A percentile compares a stretch with the other conserved stretches of the same genome.
These are phyloP conservation scores for Saccostrea glomerata DNA, from an alignment of 1,140 invertebrate species.

Conservation along the genomic window DNA sequence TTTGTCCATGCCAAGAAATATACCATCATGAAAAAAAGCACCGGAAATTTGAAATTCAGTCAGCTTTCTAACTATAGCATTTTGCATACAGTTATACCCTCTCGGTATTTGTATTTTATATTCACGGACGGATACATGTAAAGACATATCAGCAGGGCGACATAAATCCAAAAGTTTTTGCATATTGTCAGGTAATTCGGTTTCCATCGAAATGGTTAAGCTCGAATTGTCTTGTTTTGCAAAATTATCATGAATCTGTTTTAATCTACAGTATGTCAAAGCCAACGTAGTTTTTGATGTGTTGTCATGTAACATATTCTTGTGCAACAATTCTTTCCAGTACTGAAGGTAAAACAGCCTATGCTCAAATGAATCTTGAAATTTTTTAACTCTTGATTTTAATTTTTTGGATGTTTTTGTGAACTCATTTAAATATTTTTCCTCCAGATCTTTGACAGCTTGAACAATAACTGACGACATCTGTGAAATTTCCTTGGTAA, in stretches of 20 bases:
- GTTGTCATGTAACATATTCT: neutral
- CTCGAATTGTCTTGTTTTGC: neutral
- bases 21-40: neutral
- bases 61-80: neutral
- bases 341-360: neutral
- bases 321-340: neutral
- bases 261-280: neutral
- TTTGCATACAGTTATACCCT: neutral
- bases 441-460: neutral
- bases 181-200: neutral
- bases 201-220: neutral
- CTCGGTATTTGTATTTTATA: neutral
- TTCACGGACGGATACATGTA: too few species aligned
- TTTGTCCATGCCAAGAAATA: neutral
- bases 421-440: neutral
- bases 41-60: neutral
- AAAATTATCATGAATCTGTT: neutral
- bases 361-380: neutral
- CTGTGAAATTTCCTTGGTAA: neutral
- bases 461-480: neutral
- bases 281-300: neutral
- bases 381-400: neutral
- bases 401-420: neutral
- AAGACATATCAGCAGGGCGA: too few species aligned
- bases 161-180: neutral